Percentiles rank a stretch among this genome's conserved stretches.
Evolutionary conservation across 2,797 vertebrate species (phyloP).

Genomic region (Sebastes hubbsi): DNA sequence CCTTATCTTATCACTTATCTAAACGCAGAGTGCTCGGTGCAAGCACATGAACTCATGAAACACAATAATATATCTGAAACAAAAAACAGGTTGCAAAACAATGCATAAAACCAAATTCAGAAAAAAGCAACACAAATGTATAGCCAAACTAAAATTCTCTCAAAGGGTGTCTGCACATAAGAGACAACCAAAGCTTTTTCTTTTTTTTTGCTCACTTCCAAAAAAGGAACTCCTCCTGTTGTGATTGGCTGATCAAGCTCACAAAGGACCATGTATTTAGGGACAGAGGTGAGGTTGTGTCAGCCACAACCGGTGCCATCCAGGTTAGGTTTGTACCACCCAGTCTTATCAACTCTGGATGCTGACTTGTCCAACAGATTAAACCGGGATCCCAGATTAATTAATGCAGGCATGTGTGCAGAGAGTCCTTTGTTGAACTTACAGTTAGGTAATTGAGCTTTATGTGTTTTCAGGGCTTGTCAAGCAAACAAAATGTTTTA

Average conservation of each 20-base stretch:
- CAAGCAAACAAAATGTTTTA: not conserved
- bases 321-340: constrained; percentile 36
- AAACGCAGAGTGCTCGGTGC: not conserved
- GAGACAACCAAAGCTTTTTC: not conserved
- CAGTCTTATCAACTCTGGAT: constrained; percentile 6
- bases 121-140: not conserved
- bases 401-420: not conserved
- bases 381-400: not conserved
- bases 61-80: not conserved
- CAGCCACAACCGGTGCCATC: constrained; percentile 40
- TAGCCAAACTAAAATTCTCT: not conserved
- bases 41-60: not conserved
- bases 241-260: constrained; percentile 56
- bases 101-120: not conserved
- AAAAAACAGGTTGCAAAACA: not conserved
- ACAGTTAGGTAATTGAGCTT: not conserved
- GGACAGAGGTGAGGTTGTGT: constrained; percentile 24
- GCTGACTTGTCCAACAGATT: not conserved
- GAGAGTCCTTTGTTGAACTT: not conserved
- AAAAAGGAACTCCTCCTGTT: constrained; percentile 59
- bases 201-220: not conserved
- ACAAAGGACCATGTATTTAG: not conserved
- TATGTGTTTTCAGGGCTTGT: not conserved
- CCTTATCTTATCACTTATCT: no score
- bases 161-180: not conserved